Evolutionary conservation across 2,888 invertebrate species (phyloP), one percentile per base, ranked within the genome.

Genomic region (Diabrotica balteata): DNA sequence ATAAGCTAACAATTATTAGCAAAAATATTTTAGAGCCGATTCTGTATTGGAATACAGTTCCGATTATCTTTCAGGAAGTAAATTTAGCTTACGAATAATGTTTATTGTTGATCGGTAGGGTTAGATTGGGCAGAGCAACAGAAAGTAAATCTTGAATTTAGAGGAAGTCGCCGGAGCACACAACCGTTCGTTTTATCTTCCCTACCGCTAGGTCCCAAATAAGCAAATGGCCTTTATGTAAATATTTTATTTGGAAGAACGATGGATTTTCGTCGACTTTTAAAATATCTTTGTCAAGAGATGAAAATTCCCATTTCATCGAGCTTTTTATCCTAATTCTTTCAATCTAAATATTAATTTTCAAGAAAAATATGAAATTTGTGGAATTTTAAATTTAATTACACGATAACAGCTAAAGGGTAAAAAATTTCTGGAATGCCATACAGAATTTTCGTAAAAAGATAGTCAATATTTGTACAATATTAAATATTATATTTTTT

Each of bases 181-280:
- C 32, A 32, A 32, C 32, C 32, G 32, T 32, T 32, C 32, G 32
- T 32, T 32, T 32, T 32, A 54, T n/a, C 42, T 54, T 54, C 7
- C 11, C 43, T 54, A 11, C 54, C 11, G 7, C n/a, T 43, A 43
- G n/a, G 43, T 54, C 42, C 42, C 54, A 54, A 54, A 42, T 54
- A 54, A 43, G 54, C 54, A 54, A 54, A 54, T 54, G 43, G 10
- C n/a, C n/a, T 10, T n/a, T 43, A 10, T 7, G 42, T 43, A 54
- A 54, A 54, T 54, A 54, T 53, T 53, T n/a, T 42, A 53, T 54
- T 54, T 43, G 7, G 10, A 54, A n/a, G 42, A n/a, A 54, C 54
- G 43, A 4, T n/a, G 43, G 7, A 54, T 42, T 54, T 54, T n/a
- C 54, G 43, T 54, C n/a, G 6, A 54, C 10, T 54, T 43, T 43